Base-by-base conservation (phyloP, 30 jellyfish, hydroid and myxozoan species). In the Haliclystus octoradiatus region DNA sequence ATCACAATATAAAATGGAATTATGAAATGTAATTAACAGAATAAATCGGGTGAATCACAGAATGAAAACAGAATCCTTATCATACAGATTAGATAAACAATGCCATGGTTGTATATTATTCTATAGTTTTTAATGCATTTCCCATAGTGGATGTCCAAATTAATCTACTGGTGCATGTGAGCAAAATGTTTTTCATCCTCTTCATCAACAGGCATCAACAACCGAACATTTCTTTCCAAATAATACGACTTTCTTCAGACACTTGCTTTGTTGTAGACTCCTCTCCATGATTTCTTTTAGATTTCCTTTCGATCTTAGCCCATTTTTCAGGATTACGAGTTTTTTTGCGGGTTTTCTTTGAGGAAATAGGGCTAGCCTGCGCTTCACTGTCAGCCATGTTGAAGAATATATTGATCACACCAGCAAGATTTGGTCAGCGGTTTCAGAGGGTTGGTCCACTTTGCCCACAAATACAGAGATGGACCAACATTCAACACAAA, bases 361-460 rank as follows among this genome's bases (percentile, higher is more conserved):
- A 40, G 9, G 57, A 40, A 40, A 40, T 40, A 9, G 57, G 57
- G 57, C 57, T n/a, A n/a, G n/a, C n/a, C n/a, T n/a, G n/a, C n/a
- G n/a, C n/a, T n/a, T n/a, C n/a, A n/a, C n/a, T n/a, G n/a, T n/a
- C n/a, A n/a, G n/a, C n/a, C n/a, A n/a, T n/a, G n/a, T n/a, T n/a
- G n/a, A n/a, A n/a, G n/a, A n/a, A n/a, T n/a, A 40, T 5, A 40
- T 40, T 40, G 57, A 40, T 19, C 14, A 19, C 57, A 19, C 57
- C 57, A 5, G 57, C 57, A 40, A 19, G 57, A 40, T 40, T 40
- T 40, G 57, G 57, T 40, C 57, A 40, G 57, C 57, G 57, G 57
- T 40, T 40, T 40, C 19, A 19, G 57, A 19, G 19, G 57, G 57
- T 40, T 40, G 57, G 57, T 40, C 57, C 57, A 40, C 19, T 40